Evolutionary conservation across 2,888 invertebrate species (phyloP).

Genomic region (Amblyteles armatorius): DNA sequence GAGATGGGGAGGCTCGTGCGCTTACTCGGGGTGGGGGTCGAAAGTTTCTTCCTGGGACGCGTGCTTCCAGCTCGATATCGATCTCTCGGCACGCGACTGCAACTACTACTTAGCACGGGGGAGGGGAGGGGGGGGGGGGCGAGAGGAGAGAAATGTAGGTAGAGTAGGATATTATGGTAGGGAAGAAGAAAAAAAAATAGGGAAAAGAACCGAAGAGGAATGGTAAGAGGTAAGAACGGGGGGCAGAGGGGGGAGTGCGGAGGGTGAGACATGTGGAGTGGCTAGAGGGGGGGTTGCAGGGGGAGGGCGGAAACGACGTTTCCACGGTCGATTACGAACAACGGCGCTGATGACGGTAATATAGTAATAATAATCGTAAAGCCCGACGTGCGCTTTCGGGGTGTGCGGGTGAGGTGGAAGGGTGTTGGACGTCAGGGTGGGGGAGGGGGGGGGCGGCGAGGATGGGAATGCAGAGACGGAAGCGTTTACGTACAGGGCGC

Average conservation of each 20-base stretch:
- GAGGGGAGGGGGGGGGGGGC: no score
- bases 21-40: slow-evolving; percentile 10
- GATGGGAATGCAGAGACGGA: slow-evolving; percentile 28
- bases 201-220: not conserved
- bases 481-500: slow-evolving; percentile 58
- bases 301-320: slow-evolving; percentile 50
- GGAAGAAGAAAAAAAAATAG: slow-evolving; percentile 8
- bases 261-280: slow-evolving; percentile 29
- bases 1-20: not conserved
- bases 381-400: slow-evolving; percentile 47
- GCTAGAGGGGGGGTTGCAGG: slow-evolving; percentile 10
- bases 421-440: slow-evolving; percentile 7
- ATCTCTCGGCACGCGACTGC: slow-evolving; percentile 65
- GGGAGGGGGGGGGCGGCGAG: slow-evolving; percentile 43
- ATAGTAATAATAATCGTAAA: slow-evolving; percentile 64
- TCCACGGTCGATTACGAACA: slow-evolving; percentile 65
- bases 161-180: slow-evolving; percentile 29
- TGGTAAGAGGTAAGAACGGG: slow-evolving; percentile 28
- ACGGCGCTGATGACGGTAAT: slow-evolving; percentile 66
- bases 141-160: slow-evolving; percentile 8
- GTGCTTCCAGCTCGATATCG: slow-evolving; percentile 62
- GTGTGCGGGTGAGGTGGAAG: slow-evolving; percentile 31
- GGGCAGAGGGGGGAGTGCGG: not conserved
- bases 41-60: slow-evolving; percentile 58
- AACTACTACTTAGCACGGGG: slow-evolving; percentile 10